phyloP scores from a whole-genome alignment of 2,113 vertebrate species.

The Andinoacara biseriatus region DNA sequence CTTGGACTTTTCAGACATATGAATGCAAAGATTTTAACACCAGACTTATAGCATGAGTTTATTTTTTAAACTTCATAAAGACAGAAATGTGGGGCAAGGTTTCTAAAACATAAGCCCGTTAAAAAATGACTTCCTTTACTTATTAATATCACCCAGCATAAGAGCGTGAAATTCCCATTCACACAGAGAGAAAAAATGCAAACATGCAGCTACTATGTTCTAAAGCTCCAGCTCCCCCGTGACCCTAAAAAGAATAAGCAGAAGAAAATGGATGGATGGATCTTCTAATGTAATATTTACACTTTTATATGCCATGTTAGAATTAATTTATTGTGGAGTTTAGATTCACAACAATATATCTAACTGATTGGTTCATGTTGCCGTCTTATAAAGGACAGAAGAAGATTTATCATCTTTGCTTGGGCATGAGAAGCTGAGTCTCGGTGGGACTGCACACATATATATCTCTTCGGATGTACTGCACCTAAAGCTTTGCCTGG shows the following conservation, averaged over 20 bases:
- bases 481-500: constrained; percentile 1
- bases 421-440: constrained; percentile 20
- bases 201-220: background rate
- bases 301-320: background rate
- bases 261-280: too few species aligned
- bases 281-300: background rate
- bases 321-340: constrained; percentile 13
- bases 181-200: background rate
- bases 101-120: too few species aligned
- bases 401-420: constrained; percentile 43
- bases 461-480: constrained; percentile 28
- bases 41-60: too few species aligned
- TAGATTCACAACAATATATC: constrained; percentile 14
- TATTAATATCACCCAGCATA: too few species aligned
- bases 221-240: too few species aligned
- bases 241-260: too few species aligned
- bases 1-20: too few species aligned
- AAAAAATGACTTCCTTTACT: too few species aligned
- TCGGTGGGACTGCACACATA: background rate
- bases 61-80: too few species aligned
- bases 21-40: too few species aligned
- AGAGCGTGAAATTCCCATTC: too few species aligned
- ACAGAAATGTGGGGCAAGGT: too few species aligned
- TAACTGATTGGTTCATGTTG: constrained; percentile 37
- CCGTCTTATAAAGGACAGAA: constrained; percentile 3